Conservation (phyloP, 2,888 invertebrate genomes). For the Polyommatus icarus region DNA sequence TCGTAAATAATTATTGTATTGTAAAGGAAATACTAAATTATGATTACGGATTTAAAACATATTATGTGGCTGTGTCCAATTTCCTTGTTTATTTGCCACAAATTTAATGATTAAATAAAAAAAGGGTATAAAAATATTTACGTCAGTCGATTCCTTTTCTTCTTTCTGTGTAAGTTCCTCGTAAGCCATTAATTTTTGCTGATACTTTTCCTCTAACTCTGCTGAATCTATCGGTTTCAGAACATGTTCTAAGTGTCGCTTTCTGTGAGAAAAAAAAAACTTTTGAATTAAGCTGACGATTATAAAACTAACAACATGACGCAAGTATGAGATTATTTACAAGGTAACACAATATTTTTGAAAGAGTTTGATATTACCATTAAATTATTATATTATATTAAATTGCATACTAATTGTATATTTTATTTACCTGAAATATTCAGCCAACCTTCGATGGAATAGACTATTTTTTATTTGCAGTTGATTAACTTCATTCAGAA, state of each 20-base stretch:
- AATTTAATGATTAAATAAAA: background rate
- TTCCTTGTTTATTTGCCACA: too few species aligned
- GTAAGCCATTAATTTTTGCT: constrained; percentile 59
- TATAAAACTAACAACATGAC: background rate
- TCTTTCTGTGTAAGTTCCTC: constrained; percentile 64
- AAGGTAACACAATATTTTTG: too few species aligned
- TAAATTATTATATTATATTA: too few species aligned
- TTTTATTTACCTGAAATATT: constrained; percentile 66
- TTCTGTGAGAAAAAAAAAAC: constrained; percentile 48
- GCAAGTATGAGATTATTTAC: background rate
- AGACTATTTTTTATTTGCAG: constrained; percentile 66
- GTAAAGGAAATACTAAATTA: background rate
- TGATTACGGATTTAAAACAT: background rate
- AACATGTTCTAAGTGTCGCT: constrained; percentile 71
- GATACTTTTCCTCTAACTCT: constrained; percentile 73
- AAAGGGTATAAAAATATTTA: constrained; percentile 44
- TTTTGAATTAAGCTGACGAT: background rate
- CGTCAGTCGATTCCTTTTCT: constrained; percentile 63
- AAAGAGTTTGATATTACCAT: too few species aligned
- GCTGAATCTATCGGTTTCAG: constrained; percentile 64
- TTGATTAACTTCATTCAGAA: constrained; percentile 57
- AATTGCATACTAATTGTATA: too few species aligned
- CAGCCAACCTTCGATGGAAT: constrained; percentile 67
- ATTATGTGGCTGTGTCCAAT: too few species aligned
- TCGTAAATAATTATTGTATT: too few species aligned